Conservation (phyloP, 2,888 invertebrate species). For the Siphlonurus alternatus region DNA sequence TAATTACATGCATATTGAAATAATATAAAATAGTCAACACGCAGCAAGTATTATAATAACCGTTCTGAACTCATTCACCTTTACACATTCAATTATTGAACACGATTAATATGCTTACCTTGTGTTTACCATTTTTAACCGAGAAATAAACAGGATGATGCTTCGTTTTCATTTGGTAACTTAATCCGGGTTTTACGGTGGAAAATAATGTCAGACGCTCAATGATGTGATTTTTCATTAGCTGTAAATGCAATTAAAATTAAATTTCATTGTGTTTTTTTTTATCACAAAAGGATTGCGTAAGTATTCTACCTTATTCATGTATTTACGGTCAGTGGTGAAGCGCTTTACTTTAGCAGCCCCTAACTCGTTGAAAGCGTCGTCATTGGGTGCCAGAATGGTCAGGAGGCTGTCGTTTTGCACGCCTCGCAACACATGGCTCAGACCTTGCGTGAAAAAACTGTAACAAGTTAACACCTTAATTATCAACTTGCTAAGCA, state of each 20-base stretch:
- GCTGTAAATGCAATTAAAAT: background rate
- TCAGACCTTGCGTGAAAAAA: background rate
- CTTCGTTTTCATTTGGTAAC: background rate
- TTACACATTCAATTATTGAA: too few relatives aligned
- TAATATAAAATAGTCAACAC: too few relatives aligned
- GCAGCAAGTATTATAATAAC: too few relatives aligned
- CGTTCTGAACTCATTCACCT: too few relatives aligned
- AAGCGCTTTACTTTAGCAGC: constrained; percentile 22
- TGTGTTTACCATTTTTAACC: background rate
- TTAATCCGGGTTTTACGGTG: background rate
- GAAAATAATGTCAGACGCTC: background rate
- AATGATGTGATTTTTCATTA: background rate
- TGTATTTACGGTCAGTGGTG: background rate
- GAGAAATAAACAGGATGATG: background rate
- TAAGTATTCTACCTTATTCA: background rate
- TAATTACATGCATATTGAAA: too few relatives aligned
- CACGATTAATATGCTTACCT: too few relatives aligned
- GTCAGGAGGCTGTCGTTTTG: constrained; percentile 20
- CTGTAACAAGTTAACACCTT: too few relatives aligned
- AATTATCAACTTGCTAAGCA: too few relatives aligned
- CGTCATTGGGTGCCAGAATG: constrained; percentile 30
- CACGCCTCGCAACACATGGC: background rate
- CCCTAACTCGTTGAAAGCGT: constrained; percentile 28
- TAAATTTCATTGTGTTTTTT: background rate
- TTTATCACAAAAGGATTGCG: background rate